Evolutionary conservation across 2,113 vertebrate genomes (phyloP), one percentile per base, ranked within the genome.

Genomic region (Ictalurus furcatus): DNA sequence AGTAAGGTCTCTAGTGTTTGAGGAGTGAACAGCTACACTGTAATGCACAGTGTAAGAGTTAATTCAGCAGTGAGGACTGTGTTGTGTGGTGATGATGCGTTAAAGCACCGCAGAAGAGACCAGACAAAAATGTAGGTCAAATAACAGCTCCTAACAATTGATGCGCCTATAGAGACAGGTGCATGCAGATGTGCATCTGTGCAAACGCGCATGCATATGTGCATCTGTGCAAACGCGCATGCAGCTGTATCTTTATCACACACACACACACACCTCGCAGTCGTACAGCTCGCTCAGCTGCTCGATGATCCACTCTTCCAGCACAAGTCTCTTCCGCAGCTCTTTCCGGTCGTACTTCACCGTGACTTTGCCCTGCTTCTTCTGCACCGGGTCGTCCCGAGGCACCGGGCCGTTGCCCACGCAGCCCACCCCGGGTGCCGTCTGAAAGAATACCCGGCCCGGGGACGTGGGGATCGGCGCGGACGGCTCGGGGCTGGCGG

Each of bases 281-380:
- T 97, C 97, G 88, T 99, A 99, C 82, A 99, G 96, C 92, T 96
- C 96, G 91, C 97, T 97, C 90, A 99, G 97, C 95, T 98, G 97
- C 94, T 98, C 97, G 91, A 99, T 97, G 95, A 99, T 98, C 98
- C 98, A 98, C 93, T 98, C 98, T 94, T 98, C 98, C 95, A 99
- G 94, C 78, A 97, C 96, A 4, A 99, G 96, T 94, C 98, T 96
- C 91, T 97, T 98, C 85, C 97, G 95, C 94, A 99, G 97, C 96
- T 99, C 98, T 90, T 99, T 99, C 84, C 97, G 96, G 92, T 98
- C 98, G 93, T 99, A 99, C 95, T 99, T 99, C 92, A 99, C 98
- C 28, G 98, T 99, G 94, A 99, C 98, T 96, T 99, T 99, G 56
- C 98, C 98, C 91, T 98, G 98, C 93, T 95, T 97, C 93, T 96